Conservation (phyloP, 2,797 vertebrate genomes). For the Halcyon smyrnensis region DNA sequence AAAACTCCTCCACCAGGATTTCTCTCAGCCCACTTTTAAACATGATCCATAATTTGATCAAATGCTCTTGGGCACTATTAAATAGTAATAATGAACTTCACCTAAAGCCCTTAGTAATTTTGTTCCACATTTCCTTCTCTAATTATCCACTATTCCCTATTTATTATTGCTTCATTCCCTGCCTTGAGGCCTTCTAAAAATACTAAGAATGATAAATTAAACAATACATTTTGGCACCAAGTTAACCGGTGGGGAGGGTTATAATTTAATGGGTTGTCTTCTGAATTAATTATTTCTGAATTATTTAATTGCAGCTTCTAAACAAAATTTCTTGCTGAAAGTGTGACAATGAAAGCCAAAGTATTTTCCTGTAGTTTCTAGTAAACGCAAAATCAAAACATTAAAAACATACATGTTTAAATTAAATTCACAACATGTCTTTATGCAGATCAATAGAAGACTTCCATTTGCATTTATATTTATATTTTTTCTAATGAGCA, state of each 20-base stretch:
- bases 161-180: conserved; percentile 84
- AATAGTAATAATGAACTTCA: conserved; percentile 87
- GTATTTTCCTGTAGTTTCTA: neutral
- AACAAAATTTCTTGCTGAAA: conserved; percentile 76
- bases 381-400: neutral
- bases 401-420: neutral
- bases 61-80: conserved; percentile 85
- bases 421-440: neutral
- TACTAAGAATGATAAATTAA: conserved; percentile 86
- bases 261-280: conserved; percentile 84
- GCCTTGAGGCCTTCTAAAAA: conserved; percentile 83
- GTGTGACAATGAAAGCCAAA: conserved; percentile 45
- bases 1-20: conserved; percentile 66
- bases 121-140: conserved; percentile 84
- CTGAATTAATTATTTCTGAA: conserved; percentile 85
- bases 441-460: neutral
- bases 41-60: conserved; percentile 82
- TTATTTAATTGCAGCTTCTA: conserved; percentile 82
- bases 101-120: conserved; percentile 87
- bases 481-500: conserved; percentile 39
- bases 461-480: conserved; percentile 41
- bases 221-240: conserved; percentile 82
- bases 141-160: conserved; percentile 85
- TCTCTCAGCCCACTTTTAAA: conserved; percentile 77
- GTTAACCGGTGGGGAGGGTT: conserved; percentile 82